phyloP scores from a whole-genome alignment of 2,797 vertebrate species.

The Sebastes cheni region DNA sequence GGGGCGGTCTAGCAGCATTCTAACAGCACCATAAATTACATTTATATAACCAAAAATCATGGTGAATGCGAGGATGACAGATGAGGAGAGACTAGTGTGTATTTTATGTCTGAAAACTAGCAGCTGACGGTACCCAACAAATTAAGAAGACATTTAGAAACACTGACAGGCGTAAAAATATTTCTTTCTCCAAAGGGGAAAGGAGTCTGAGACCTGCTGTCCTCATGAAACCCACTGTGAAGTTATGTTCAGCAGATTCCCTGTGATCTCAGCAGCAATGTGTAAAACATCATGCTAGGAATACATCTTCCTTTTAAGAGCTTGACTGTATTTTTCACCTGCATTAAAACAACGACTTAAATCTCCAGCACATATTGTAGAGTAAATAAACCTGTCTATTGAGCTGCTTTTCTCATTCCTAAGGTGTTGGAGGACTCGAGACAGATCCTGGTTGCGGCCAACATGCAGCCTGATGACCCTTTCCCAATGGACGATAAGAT shows the following conservation, averaged over 20 bases:
- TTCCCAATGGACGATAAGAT: slow-evolving; percentile 97
- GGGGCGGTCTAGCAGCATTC: too few species aligned
- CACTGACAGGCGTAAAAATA: too few species aligned
- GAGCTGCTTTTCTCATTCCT: background rate
- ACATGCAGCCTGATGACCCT: slow-evolving; percentile 90
- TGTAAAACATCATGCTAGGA: background rate
- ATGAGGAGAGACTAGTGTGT: too few species aligned
- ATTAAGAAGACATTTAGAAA: too few species aligned
- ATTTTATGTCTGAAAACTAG: too few species aligned
- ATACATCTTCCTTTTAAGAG: background rate
- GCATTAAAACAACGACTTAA: background rate
- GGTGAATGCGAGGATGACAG: too few species aligned
- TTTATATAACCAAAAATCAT: too few species aligned
- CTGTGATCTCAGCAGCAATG: background rate
- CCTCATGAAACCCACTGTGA: background rate
- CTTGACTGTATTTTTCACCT: background rate
- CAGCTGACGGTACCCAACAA: too few species aligned
- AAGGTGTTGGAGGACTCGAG: slow-evolving; percentile 97
- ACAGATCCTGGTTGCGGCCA: slow-evolving; percentile 87
- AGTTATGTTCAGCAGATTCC: background rate
- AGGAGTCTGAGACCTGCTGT: too few species aligned
- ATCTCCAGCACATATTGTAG: background rate
- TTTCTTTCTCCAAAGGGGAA: too few species aligned
- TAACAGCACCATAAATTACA: too few species aligned
- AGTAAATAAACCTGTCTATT: background rate